Conservation (phyloP, 1,140 invertebrate genomes). For the Teleopsis dalmanni region DNA sequence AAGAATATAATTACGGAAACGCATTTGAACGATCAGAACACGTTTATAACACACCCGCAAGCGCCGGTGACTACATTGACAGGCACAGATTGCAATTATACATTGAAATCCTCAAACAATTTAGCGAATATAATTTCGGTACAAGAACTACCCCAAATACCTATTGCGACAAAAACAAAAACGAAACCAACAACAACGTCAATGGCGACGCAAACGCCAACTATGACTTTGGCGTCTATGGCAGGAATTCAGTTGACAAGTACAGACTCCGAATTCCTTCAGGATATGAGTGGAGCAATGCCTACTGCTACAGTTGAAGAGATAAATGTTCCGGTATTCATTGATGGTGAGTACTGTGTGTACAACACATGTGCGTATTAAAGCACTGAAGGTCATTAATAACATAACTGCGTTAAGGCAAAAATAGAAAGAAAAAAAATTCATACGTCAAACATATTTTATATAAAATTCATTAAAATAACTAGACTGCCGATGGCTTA, state of each 20-base stretch:
- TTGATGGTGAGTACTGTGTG: conserved; percentile 45
- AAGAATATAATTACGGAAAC: conserved; percentile 3
- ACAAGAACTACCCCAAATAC: conserved; percentile 3
- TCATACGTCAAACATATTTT: too few species aligned
- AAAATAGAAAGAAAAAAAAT: too few species aligned
- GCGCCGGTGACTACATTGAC: conserved; percentile 13
- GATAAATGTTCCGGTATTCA: conserved; percentile 45
- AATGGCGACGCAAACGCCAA: conserved; percentile 12
- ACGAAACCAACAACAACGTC: neutral
- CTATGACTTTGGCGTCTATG: conserved; percentile 35
- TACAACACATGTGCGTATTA: too few species aligned
- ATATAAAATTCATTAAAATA: too few species aligned
- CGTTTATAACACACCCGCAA: neutral
- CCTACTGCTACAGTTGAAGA: conserved; percentile 45
- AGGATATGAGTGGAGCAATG: conserved; percentile 45
- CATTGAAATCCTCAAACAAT: neutral
- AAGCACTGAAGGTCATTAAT: too few species aligned
- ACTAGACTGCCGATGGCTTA: too few species aligned
- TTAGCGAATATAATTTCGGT: neutral
- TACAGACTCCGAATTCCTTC: conserved; percentile 34
- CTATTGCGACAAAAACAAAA: neutral
- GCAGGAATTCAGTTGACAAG: conserved; percentile 41
- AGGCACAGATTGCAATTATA: conserved; percentile 29
- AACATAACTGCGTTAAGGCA: too few species aligned
- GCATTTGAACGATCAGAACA: neutral